Evolutionary conservation across 2,797 vertebrate species (phyloP).

Genomic region (Rhinophrynus dorsalis): DNA sequence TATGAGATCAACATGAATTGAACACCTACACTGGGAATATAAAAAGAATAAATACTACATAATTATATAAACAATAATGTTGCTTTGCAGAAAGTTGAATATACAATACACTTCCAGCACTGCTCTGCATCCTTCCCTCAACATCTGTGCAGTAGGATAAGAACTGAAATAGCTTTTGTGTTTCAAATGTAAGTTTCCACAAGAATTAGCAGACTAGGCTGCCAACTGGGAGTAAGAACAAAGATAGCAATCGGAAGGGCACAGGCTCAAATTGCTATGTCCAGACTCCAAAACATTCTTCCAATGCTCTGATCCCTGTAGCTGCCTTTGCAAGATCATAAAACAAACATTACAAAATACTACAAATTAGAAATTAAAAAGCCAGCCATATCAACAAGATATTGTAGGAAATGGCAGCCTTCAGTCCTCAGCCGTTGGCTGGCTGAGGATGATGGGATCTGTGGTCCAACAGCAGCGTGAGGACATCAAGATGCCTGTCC

Average conservation of each 20-base stretch:
- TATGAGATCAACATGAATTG: too few species aligned
- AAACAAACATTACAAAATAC: neutral
- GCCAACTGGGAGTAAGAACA: slow-evolving; percentile 56
- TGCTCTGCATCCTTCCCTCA: slow-evolving; percentile 37
- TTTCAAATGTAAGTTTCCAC: slow-evolving; percentile 53
- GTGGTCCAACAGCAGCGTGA: too few species aligned
- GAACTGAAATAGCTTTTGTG: slow-evolving; percentile 35
- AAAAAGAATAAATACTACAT: too few species aligned
- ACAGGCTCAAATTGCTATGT: neutral
- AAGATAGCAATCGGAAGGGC: slow-evolving; percentile 42
- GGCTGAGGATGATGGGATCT: too few species aligned
- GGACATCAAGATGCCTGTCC: too few species aligned
- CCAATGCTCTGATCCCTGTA: neutral
- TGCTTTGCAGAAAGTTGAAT: neutral
- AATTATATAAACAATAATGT: too few species aligned
- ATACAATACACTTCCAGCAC: slow-evolving; percentile 46
- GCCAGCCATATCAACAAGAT: neutral
- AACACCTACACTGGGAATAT: too few species aligned
- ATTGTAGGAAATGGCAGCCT: too few species aligned
- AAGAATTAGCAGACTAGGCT: slow-evolving; percentile 49
- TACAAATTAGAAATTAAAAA: too few species aligned
- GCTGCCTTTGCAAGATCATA: neutral
- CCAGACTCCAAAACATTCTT: slow-evolving; percentile 36
- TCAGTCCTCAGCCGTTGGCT: too few species aligned
- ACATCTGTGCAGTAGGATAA: slow-evolving; percentile 56